A percentile compares a stretch with the other conserved stretches of the same genome.
phyloP scores from a whole-genome alignment of 2,888 invertebrate species.

The Tenthredo livida region DNA sequence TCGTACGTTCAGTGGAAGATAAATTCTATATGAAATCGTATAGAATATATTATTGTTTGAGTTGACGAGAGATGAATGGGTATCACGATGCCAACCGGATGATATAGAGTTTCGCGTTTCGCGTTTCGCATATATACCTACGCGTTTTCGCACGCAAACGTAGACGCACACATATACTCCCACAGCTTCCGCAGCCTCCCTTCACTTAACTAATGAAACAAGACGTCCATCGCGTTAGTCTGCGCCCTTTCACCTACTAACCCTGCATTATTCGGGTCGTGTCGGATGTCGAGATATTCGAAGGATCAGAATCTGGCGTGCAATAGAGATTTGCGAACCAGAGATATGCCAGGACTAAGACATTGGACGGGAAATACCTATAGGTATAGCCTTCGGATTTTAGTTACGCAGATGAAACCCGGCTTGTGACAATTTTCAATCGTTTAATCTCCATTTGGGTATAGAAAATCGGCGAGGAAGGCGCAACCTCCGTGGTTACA shows the following conservation, averaged over 20 bases:
- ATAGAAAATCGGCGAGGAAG: background rate
- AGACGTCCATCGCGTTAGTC: slow-evolving; percentile 7
- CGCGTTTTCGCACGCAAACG: background rate
- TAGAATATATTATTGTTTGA: slow-evolving; percentile 36
- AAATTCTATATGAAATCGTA: slow-evolving; percentile 27
- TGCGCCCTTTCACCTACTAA: slow-evolving; percentile 21
- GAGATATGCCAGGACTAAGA: background rate
- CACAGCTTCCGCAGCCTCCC: slow-evolving; percentile 18
- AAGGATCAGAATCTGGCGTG: slow-evolving; percentile 7
- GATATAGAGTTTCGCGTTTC: slow-evolving; percentile 17
- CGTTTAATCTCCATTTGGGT: background rate
- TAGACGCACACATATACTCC: background rate
- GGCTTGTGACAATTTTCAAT: background rate
- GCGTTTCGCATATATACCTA: background rate
- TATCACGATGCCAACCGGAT: background rate
- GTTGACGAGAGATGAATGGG: slow-evolving; percentile 36
- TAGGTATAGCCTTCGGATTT: background rate
- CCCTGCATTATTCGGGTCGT: slow-evolving; percentile 28
- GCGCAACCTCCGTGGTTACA: background rate
- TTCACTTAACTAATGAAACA: slow-evolving; percentile 37
- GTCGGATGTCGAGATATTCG: slow-evolving; percentile 35
- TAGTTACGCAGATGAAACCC: background rate
- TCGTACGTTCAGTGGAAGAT: background rate
- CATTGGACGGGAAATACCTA: background rate
- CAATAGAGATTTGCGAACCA: background rate